Evolutionary conservation across 2,888 invertebrate genomes (phyloP), one percentile per base, ranked within the genome.

Genomic region (Leptopterna dolabrata): DNA sequence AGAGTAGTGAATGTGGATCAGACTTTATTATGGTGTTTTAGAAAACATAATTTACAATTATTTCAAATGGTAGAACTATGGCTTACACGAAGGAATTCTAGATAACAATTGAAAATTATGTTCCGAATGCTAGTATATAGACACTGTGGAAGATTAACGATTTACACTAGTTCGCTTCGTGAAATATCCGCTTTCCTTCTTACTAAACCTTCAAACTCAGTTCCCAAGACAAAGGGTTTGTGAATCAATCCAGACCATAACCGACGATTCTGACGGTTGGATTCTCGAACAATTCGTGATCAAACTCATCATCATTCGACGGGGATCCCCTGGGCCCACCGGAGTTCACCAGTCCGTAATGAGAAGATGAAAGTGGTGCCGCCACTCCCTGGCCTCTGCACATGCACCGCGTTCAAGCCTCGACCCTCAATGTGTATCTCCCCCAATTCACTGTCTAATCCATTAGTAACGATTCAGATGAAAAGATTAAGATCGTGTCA

Each of bases 401-500:
- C 27, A 78, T 78, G 45, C 78, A 45, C 78, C 14, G 36, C 41
- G 3, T 45, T 16, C 45, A 0, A 41, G 24, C 4, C 47, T 7
- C 43, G 41, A 78, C 76, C 16, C 30, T 47, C 47, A 47, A 47
- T 47, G 16, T 13, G 47, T 47, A 13, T 16, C 73, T 73, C 16
- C 45, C 45, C 45, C 45, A 41, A 19, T 43, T 83, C 70, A 70
- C 51, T 70, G 83, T 70, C 83, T 83, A 70, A 83, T 83, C 83
- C 83, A 83, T 83, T 83, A 83, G 70, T 83, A 83, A 83, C 83
- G 83, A 83, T 19, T 83, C 83, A 41, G 70, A 83, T 83, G 83
- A 83, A 70, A 55, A 83, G 83, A 83, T 83, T 83, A 83, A 70
- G 83, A 83, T 83, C 83, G 83, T 41, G 70, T 83, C 83, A 70